phyloP scores from a whole-genome alignment of 2,797 vertebrate species.

The Melanotaenia pygmaea region DNA sequence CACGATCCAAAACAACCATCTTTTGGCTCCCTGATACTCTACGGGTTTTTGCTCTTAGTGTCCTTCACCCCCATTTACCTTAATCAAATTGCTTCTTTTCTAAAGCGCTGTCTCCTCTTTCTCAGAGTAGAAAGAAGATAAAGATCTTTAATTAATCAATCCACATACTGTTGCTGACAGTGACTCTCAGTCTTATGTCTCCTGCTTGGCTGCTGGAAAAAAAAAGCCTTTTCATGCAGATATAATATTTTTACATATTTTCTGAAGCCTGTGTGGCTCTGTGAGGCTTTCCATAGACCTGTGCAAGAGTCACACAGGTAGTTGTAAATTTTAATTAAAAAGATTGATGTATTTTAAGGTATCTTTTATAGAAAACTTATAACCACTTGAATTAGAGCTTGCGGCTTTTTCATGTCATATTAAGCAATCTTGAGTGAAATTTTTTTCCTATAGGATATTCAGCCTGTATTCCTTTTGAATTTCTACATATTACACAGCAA shows the following conservation, averaged over 20 bases:
- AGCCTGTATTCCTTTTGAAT: neutral
- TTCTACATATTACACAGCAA: neutral
- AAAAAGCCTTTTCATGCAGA: slow-evolving; percentile 47
- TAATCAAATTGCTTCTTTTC: slow-evolving; percentile 48
- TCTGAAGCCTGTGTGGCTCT: slow-evolving; percentile 29
- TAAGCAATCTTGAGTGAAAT: neutral
- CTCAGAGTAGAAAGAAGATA: slow-evolving; percentile 75
- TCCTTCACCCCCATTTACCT: slow-evolving; percentile 32
- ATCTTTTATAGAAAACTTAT: neutral
- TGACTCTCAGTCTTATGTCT: slow-evolving; percentile 52
- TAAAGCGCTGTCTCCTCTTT: slow-evolving; percentile 36
- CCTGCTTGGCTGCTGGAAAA: slow-evolving; percentile 31
- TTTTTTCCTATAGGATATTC: neutral
- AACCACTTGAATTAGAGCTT: neutral
- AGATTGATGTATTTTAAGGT: slow-evolving; percentile 8
- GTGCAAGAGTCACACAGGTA: slow-evolving; percentile 16
- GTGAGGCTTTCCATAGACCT: slow-evolving; percentile 30
- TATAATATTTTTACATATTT: slow-evolving; percentile 37
- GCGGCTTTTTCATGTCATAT: neutral
- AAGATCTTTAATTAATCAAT: slow-evolving; percentile 87
- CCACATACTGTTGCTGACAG: slow-evolving; percentile 63
- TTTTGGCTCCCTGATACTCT: slow-evolving; percentile 36
- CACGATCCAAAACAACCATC: slow-evolving; percentile 45
- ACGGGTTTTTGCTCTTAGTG: slow-evolving; percentile 45
- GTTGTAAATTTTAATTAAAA: neutral